A percentile compares a stretch with the other conserved stretches of the same genome.
These are phyloP conservation scores for Pseudococcus viburni DNA, from an alignment of 2,888 invertebrate genomes.

Conservation along the genomic window DNA sequence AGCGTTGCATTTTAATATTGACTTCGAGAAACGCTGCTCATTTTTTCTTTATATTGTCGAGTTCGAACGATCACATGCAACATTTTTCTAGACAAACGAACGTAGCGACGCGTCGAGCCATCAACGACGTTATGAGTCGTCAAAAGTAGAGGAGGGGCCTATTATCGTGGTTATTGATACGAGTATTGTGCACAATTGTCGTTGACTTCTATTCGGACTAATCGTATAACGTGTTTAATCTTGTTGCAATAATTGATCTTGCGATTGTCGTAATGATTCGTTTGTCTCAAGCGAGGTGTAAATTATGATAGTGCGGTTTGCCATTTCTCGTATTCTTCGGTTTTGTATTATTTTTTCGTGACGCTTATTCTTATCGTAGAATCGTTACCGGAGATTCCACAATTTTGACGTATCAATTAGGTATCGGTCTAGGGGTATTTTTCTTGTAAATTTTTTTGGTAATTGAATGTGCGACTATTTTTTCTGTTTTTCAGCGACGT, in stretches of 20 bases:
- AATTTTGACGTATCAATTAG: background rate
- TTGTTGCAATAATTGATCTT: background rate
- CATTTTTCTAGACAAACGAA: background rate
- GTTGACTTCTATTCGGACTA: background rate
- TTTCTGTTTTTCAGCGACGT: constrained; percentile 75
- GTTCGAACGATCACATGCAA: background rate
- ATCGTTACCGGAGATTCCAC: too few species aligned
- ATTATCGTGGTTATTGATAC: background rate
- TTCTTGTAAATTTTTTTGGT: background rate
- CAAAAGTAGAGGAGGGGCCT: background rate
- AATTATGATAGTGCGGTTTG: background rate
- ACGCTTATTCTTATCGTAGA: background rate
- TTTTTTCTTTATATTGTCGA: background rate
- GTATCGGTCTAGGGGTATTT: background rate
- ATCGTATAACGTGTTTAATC: background rate
- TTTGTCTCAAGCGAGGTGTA: background rate
- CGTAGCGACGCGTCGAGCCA: background rate
- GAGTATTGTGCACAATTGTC: background rate
- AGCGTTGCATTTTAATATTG: background rate
- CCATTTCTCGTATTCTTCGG: background rate
- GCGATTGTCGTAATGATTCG: background rate
- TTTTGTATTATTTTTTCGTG: background rate
- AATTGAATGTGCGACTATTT: background rate
- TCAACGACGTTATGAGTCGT: background rate
- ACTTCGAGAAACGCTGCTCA: background rate